A percentile compares a stretch with the other conserved stretches of the same genome.
These are phyloP conservation scores for Oreocharis arfaki DNA, from an alignment of 2,113 vertebrate species.

Conservation along the genomic window DNA sequence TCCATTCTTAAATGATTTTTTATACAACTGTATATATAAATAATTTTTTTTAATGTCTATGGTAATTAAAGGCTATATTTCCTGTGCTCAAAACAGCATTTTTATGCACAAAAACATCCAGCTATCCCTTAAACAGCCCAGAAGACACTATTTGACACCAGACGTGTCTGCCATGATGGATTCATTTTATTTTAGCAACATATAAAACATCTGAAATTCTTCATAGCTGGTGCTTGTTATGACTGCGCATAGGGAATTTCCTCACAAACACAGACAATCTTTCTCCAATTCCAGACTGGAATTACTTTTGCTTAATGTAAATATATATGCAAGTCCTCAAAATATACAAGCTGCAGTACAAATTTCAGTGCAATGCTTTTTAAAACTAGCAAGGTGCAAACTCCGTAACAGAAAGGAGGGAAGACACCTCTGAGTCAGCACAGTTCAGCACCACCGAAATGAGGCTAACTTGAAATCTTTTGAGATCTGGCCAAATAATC, in stretches of 20 bases:
- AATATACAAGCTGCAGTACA: neutral
- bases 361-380: neutral
- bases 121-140: neutral
- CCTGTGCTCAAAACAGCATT: neutral
- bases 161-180: neutral
- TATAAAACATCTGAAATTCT: neutral
- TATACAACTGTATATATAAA: neutral
- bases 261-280: neutral
- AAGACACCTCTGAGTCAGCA: neutral
- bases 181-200: neutral
- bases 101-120: neutral
- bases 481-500: neutral
- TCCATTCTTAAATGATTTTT: neutral
- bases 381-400: neutral
- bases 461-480: neutral
- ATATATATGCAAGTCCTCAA: neutral
- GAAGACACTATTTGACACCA: neutral
- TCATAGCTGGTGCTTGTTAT: neutral
- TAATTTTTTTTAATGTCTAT: neutral
- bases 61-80: neutral
- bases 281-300: neutral
- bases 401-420: neutral
- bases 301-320: neutral
- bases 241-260: neutral
- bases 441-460: neutral